These are phyloP conservation scores for Archips crataeganus DNA, from an alignment of 2,888 invertebrate species.

Conservation along the genomic window DNA sequence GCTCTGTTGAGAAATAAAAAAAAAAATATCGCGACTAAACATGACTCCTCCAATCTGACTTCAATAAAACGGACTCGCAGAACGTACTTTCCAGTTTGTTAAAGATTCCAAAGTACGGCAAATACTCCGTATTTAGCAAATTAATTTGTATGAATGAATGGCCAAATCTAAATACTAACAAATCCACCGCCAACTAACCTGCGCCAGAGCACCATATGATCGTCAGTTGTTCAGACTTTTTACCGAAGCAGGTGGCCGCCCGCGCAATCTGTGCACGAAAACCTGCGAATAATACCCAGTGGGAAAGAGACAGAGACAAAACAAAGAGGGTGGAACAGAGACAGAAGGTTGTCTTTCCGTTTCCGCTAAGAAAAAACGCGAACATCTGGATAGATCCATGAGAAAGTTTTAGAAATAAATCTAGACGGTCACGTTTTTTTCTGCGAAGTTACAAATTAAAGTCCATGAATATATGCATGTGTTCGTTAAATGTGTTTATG, in stretches of 20 bases:
- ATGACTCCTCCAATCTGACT: not conserved
- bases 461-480: constrained; percentile 29
- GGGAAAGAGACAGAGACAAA: constrained; percentile 30
- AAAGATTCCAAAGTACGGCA: not conserved
- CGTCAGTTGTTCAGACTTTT: constrained; percentile 72
- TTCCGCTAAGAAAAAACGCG: constrained; percentile 78
- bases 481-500: constrained; percentile 10
- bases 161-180: constrained; percentile 11
- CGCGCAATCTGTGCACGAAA: constrained; percentile 77
- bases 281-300: constrained; percentile 70
- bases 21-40: not conserved
- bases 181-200: constrained; percentile 40
- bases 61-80: not conserved
- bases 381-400: constrained; percentile 77
- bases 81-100: not conserved
- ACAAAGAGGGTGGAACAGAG: constrained; percentile 49
- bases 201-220: constrained; percentile 66
- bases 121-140: not conserved
- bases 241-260: constrained; percentile 73
- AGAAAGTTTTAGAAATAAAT: constrained; percentile 43
- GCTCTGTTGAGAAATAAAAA: no score
- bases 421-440: constrained; percentile 35
- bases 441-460: constrained; percentile 14
- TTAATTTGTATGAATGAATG: not conserved
- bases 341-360: constrained; percentile 71